Conservation (phyloP, 1,140 invertebrate genomes). For the Aphaenogaster floridana region DNA sequence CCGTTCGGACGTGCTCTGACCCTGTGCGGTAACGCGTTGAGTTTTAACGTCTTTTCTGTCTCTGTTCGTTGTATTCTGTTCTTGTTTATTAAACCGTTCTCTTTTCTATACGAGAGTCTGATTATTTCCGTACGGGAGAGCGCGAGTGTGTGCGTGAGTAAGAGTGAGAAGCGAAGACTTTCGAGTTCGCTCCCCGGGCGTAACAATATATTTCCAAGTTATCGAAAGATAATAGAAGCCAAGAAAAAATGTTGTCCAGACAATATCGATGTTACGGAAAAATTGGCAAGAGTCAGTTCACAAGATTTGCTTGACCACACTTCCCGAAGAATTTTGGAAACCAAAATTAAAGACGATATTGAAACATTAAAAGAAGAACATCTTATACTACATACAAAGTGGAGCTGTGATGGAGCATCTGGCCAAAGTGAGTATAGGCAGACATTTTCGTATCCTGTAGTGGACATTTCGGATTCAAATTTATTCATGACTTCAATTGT, state of each 20-base stretch:
- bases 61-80: too few relatives aligned
- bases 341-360: slow-evolving; percentile 8
- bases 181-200: too few relatives aligned
- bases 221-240: not conserved
- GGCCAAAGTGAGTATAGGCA: slow-evolving; percentile 23
- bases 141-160: too few relatives aligned
- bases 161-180: too few relatives aligned
- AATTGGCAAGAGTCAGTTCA: not conserved
- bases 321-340: slow-evolving; percentile 17
- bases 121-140: too few relatives aligned
- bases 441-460: slow-evolving; percentile 2
- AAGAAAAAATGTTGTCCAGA: slow-evolving; percentile 38
- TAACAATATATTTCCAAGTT: slow-evolving; percentile 43
- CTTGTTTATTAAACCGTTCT: too few relatives aligned
- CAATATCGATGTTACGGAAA: slow-evolving; percentile 26
- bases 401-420: slow-evolving; percentile 33
- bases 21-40: too few relatives aligned
- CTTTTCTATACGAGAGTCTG: too few relatives aligned
- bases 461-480: slow-evolving; percentile 23
- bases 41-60: too few relatives aligned
- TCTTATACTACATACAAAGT: slow-evolving; percentile 29
- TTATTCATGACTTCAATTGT: slow-evolving; percentile 43
- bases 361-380: slow-evolving; percentile 4
- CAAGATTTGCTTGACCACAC: slow-evolving; percentile 44
- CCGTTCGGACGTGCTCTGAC: too few relatives aligned